These are phyloP conservation scores for Cyanoramphus novaezelandiae DNA, from an alignment of 2,113 vertebrate genomes.

Conservation along the genomic window DNA sequence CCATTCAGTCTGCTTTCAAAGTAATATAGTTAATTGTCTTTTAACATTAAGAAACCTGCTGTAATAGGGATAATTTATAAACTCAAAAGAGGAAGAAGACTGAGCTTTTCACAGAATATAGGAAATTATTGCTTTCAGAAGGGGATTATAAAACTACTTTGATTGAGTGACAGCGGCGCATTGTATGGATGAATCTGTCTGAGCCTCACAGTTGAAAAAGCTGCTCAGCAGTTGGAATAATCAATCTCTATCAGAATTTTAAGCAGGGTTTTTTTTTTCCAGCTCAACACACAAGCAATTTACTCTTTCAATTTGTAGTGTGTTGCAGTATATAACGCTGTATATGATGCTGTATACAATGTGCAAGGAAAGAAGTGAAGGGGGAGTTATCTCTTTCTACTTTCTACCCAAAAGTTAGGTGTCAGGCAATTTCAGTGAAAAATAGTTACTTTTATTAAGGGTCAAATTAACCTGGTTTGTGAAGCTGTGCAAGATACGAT, in stretches of 20 bases:
- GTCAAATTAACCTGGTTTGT: neutral
- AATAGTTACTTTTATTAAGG: neutral
- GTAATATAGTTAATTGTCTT: constrained; percentile 66
- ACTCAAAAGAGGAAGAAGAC: constrained; percentile 20
- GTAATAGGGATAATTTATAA: constrained; percentile 43
- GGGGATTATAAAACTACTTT: constrained; percentile 56
- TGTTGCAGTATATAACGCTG: neutral
- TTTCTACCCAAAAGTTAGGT: neutral
- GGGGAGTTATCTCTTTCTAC: neutral
- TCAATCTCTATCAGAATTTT: constrained; percentile 24
- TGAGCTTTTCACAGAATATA: constrained; percentile 58
- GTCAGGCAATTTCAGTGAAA: neutral
- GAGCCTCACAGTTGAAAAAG: constrained; percentile 12
- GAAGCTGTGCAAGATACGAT: neutral
- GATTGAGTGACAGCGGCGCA: constrained; percentile 56
- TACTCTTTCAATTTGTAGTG: neutral
- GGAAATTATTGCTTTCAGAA: constrained; percentile 65
- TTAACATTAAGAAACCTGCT: constrained; percentile 14
- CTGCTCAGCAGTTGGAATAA: constrained; percentile 31
- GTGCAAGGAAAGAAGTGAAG: neutral
- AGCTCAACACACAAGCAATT: neutral
- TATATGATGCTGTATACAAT: neutral
- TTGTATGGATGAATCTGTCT: constrained; percentile 45
- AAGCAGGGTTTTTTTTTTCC: neutral
- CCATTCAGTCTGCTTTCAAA: constrained; percentile 38